Evolutionary conservation across 2,888 invertebrate genomes (phyloP).

Genomic region (Archips crataeganus): DNA sequence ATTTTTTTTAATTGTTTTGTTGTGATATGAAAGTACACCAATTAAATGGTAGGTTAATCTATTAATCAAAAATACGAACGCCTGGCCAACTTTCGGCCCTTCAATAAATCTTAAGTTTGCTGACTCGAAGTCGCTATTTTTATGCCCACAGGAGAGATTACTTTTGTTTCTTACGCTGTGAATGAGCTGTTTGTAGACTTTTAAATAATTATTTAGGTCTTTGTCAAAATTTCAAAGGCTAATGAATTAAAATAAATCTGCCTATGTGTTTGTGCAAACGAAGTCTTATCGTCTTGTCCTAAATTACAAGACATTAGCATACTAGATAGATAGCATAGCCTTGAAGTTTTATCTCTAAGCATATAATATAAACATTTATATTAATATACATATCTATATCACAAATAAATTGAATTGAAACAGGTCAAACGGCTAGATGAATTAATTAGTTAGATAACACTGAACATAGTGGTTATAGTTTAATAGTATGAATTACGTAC

Average conservation of each 20-base stretch:
- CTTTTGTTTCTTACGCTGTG: no score
- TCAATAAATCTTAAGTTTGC: no score
- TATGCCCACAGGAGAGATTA: no score
- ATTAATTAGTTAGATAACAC: neutral
- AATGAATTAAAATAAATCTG: neutral
- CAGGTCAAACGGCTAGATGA: neutral
- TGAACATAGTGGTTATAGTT: neutral
- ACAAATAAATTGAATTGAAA: neutral
- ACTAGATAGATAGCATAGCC: neutral
- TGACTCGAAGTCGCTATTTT: no score
- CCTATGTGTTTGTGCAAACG: neutral
- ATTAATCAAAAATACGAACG: no score
- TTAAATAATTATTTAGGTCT: no score
- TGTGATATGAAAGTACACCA: no score
- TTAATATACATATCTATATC: neutral
- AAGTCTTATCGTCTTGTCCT: neutral
- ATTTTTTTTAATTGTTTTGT: no score
- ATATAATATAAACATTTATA: neutral
- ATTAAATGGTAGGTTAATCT: no score
- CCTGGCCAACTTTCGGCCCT: no score
- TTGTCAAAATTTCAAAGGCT: no score
- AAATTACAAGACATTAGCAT: neutral
- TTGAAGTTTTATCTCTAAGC: neutral
- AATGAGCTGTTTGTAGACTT: no score
- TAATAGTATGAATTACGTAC: neutral